Base-by-base conservation (phyloP, 2,888 invertebrate species). In the Gymnoscelis rufifasciata region DNA sequence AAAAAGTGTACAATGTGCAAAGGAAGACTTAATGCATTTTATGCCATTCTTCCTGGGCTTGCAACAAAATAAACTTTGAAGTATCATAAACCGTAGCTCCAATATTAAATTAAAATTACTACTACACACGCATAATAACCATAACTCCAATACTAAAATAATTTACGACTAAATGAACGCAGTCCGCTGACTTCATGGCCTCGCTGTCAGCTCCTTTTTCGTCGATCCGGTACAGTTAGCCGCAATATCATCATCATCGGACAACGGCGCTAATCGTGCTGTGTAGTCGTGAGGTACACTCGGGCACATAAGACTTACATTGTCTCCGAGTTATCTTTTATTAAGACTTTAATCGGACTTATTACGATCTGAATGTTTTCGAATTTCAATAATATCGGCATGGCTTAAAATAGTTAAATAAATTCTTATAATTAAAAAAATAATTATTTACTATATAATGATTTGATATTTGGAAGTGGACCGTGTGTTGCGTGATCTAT, bases 151-250 rank as follows among this genome's bases (percentile, higher is more conserved):
- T 11, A 2, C 12, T 29, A 15, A 13, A 12, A 7, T 7, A 10
- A 12, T 11, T 12, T n/a, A 10, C n/a, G 14, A 7, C 14, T n/a
- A n/a, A 14, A 31, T 31, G 1, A 31, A 19, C 7, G 13, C 10
- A 19, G 7, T 6, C 11, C 60, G 60, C 64, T 29, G 0, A 0
- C 44, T 37, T 47, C 1, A 0, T 60, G 39, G 69, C 73, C 63
- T 23, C 31, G 59, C 56, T 43, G 4, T 51, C 50, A 55, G 48
- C 70, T 81, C 84, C 84, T 82, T 84, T 82, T 83, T 84, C 82
- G 84, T 83, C 83, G 78, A 77, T 81, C 71, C 69, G 51, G 74
- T 86, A 84, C 84, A 83, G 86, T 84, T 86, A 84, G 65, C 64
- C 66, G 67, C 75, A 82, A 79, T 80, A 83, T 80, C 74, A 83